Evolutionary conservation across 2,797 vertebrate genomes (phyloP), one percentile per base, ranked within the genome.

Genomic region (Protosalanx chinensis): DNA sequence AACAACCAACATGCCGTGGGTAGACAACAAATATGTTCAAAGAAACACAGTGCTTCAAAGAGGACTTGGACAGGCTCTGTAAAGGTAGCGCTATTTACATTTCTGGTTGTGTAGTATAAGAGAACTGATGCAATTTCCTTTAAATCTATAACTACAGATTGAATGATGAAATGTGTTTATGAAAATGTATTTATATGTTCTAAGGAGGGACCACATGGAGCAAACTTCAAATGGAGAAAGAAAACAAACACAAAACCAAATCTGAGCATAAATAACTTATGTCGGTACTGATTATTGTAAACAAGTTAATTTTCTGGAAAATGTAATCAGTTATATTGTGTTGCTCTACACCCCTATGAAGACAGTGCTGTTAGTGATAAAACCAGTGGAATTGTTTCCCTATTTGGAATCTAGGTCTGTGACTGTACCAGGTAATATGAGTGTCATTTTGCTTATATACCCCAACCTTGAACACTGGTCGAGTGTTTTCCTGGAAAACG

Each of bases 1-100:
- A 82, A 85, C 85, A 89, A 85, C 80, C 85, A 88, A 86, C 83
- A 86, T 78, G 81, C 30, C 16, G 30, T 1, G 4, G 18, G 18
- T 20, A 4, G 30, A 56, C 1, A 6, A 33, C n/a, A 68, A 10
- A 88, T 82, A 82, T 84, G 81, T 79, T 84, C 78, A 85, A 86
- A 70, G 49, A 69, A 82, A 64, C 74, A 76, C 59, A 27, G 71
- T 72, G 75, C 64, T 49, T 65, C 73, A 88, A 84, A 67, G 64
- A 58, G 20, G 65, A 53, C 46, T 68, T 72, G 74, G 58, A 56
- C 20, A 71, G 49, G 73, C 30, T 59, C 68, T 70, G 73, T 72
- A 78, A 82, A 81, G 61, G 0, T 53, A 80, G 63, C 69, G 74
- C 2, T 16, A 20, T 78, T 80, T 80, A 76, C 71, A 81, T 82